Evolutionary conservation across 2,888 invertebrate species (phyloP).

Genomic region (Eupithecia inturbata): DNA sequence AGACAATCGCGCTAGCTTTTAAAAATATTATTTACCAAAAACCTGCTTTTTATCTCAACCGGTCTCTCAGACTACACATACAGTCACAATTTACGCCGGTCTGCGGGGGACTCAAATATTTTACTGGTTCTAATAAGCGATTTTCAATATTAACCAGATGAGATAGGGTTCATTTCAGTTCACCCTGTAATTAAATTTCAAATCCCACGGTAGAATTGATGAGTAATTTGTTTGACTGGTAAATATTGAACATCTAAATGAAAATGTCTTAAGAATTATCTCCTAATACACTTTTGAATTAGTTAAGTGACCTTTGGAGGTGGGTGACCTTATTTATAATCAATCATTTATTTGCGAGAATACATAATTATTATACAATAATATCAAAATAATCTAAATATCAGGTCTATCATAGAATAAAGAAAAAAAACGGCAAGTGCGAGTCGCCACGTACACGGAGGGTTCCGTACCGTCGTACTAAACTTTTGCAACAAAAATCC

Average conservation of each 20-base stretch:
- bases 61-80: constrained; percentile 4
- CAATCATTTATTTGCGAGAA: too few species aligned
- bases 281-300: not conserved
- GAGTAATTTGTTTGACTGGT: not conserved
- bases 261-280: not conserved
- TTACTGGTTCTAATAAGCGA: constrained; percentile 45
- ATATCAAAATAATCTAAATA: too few species aligned
- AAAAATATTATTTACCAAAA: too few species aligned
- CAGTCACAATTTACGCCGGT: constrained; percentile 26
- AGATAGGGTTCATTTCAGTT: constrained; percentile 27
- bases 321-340: too few species aligned
- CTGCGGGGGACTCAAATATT: constrained; percentile 47
- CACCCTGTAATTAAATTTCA: constrained; percentile 15
- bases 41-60: constrained; percentile 3
- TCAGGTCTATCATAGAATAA: too few species aligned
- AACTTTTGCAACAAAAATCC: too few species aligned
- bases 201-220: not conserved
- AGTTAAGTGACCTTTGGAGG: not conserved
- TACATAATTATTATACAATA: too few species aligned
- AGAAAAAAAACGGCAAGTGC: too few species aligned
- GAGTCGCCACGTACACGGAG: too few species aligned
- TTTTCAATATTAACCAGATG: constrained; percentile 47
- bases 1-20: too few species aligned
- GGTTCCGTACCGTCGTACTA: too few species aligned
- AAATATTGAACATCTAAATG: not conserved